Base-by-base conservation (phyloP, 2,113 vertebrate species). In the Pheucticus melanocephalus region DNA sequence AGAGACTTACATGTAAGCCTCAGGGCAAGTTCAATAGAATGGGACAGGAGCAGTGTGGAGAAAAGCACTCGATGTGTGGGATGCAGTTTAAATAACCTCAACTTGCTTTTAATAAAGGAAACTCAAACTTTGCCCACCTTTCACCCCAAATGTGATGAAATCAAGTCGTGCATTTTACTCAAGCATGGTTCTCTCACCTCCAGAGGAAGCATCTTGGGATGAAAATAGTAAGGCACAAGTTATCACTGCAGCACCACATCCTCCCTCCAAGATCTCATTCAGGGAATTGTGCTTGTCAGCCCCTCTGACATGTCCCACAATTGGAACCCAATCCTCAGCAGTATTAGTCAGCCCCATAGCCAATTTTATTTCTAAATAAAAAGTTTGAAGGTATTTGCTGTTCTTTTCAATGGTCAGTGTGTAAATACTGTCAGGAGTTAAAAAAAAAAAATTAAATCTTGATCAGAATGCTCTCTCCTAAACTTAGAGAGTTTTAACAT, bases 21-120 rank as follows among this genome's bases (percentile, higher is more conserved):
- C 54, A 59, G 87, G 92, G 60, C 28, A 53, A 56, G 54, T 97
- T 94, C 78, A 97, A 85, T 59, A 72, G 88, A 95, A 92, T 51
- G 42, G 87, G 90, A 91, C 77, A 91, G 92, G 93, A 87, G 65
- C 81, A 66, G 82, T 9, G 31, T 75, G 68, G 72, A 95, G 79
- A 94, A 82, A 89, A 92, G 35, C 68, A 82, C 90, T 63, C 65
- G 88, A 94, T 86, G 75, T 54, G 77, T 37, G 4, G 88, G 71
- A 92, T 77, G 56, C 68, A 60, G 31, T 61, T 93, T 75, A 60
- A 82, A 66, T 45, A 15, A 92, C 28, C 77, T 94, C 44, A 84
- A 48, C 28, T 75, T 5, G 3, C 18, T 40, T 59, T 70, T 86
- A 68, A 83, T 68, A 75, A 9, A 90, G 76, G 57, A 47, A 19